Evolutionary conservation across 2,797 vertebrate genomes (phyloP), one percentile per base, ranked within the genome.

Genomic region (Crax fasciolata): DNA sequence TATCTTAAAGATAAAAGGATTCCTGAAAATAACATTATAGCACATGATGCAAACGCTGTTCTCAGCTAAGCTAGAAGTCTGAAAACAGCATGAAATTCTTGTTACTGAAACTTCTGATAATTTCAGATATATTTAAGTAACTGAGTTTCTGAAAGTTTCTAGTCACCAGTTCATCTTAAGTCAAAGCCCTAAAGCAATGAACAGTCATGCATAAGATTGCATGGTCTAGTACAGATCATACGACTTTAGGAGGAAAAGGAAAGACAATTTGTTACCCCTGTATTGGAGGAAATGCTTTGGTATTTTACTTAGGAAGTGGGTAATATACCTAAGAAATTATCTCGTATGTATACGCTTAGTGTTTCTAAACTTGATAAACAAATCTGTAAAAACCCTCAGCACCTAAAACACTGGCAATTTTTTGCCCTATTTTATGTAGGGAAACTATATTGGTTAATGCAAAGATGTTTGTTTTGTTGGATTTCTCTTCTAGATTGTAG

Each of bases 171-270:
- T 92, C 41, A 83, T 38, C 54, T 24, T 32, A 39, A 87, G 51
- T 71, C 62, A 91, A 94, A 94, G 86, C 84, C 88, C 93, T 95
- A 84, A 68, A 91, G 81, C 86, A 82, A n/a, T 54, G 19, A 84
- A 80, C 2, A 7, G 71, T 92, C 78, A 77, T 30, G 75, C 68
- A 49, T 66, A 49, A 81, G 77, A 91, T 38, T 63, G 52, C 59
- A 43, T 5, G 52, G 75, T 63, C 65, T 63, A 52, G 41, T 21
- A 71, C 30, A 74, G 78, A 89, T 63, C 81, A 83, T 92, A 93
- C 80, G 30, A 85, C 73, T 49, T 13, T 6, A 67, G 32, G 30
- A 87, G 10, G 52, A 89, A 90, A 86, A 80, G 38, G 62, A 87
- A 94, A 81, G 28, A 76, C 76, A 87, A 67, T 9, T 57, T 71